A percentile compares a stretch with the other conserved stretches of the same genome.
Conservation (phyloP, 2,888 invertebrate species). For the Caradrina clavipalpis region DNA sequence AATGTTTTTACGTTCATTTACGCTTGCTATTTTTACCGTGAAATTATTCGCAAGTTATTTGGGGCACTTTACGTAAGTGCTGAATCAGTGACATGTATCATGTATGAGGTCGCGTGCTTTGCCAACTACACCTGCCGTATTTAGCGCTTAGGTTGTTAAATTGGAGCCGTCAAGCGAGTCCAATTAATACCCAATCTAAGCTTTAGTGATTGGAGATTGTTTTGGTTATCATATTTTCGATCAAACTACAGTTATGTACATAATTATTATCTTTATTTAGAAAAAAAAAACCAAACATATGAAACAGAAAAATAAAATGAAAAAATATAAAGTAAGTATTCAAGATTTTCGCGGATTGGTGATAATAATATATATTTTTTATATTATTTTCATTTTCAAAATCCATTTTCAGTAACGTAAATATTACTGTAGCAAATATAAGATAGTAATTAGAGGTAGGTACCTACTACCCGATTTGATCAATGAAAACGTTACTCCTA, state of each 20-base stretch:
- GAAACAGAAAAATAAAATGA: too few species aligned
- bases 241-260: neutral
- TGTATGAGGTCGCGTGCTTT: slow-evolving; percentile 72
- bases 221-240: neutral
- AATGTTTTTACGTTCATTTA: slow-evolving; percentile 31
- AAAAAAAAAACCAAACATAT: neutral
- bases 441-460: neutral
- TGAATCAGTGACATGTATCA: slow-evolving; percentile 75
- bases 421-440: neutral
- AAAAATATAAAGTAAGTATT: neutral
- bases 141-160: slow-evolving; percentile 2
- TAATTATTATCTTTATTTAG: neutral
- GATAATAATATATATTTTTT: too few species aligned
- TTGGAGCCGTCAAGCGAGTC: neutral
- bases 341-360: too few species aligned
- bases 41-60: slow-evolving; percentile 80
- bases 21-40: slow-evolving; percentile 72
- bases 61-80: slow-evolving; percentile 83
- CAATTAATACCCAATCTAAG: neutral
- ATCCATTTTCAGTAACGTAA: neutral
- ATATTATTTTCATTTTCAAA: too few species aligned
- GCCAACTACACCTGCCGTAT: slow-evolving; percentile 50
- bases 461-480: slow-evolving; percentile 33
- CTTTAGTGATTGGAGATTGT: neutral
- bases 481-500: slow-evolving; percentile 40